Percentiles rank a stretch among this genome's conserved stretches.
Evolutionary conservation across 2,113 vertebrate genomes (phyloP).

Genomic region (Pygoscelis adeliae): DNA sequence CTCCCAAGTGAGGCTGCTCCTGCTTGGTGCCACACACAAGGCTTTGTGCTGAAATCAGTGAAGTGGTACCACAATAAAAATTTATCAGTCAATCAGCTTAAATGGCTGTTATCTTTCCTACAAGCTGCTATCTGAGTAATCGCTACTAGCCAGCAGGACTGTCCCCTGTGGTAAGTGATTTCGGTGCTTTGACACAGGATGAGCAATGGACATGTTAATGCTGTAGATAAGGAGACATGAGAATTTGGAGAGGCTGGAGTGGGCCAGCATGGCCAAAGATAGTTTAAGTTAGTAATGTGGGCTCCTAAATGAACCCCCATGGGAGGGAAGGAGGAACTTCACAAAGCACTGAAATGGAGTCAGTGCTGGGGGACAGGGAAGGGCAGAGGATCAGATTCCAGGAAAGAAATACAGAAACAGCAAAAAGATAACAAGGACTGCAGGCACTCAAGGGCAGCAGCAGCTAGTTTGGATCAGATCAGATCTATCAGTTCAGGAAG

Average conservation of each 20-base stretch:
- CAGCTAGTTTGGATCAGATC: neutral
- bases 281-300: neutral
- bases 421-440: neutral
- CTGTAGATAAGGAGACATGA: neutral
- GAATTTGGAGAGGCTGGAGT: neutral
- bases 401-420: neutral
- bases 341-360: neutral
- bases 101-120: neutral
- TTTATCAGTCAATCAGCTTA: neutral
- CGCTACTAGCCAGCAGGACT: neutral
- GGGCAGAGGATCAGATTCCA: neutral
- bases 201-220: neutral
- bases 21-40: neutral
- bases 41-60: neutral
- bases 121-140: neutral
- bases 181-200: neutral
- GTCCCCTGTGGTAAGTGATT: neutral
- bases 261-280: neutral
- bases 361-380: neutral
- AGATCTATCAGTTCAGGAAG: slow-evolving; percentile 17
- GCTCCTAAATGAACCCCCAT: neutral
- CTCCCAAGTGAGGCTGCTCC: neutral
- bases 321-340: neutral
- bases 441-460: neutral
- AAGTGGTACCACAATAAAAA: neutral